phyloP scores from a whole-genome alignment of 2,888 invertebrate genomes.

The Clusia tigrina region DNA sequence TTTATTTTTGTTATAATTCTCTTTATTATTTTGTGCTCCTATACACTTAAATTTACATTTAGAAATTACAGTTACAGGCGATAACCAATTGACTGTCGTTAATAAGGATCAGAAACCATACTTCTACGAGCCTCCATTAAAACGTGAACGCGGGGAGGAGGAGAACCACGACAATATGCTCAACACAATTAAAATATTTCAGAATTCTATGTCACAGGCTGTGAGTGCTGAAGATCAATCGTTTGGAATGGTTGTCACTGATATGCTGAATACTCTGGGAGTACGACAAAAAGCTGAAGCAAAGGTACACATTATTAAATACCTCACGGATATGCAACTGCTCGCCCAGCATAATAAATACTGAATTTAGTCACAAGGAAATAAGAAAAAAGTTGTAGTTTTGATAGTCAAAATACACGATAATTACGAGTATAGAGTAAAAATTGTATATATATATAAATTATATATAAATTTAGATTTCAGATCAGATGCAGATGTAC shows the following conservation, averaged over 20 bases:
- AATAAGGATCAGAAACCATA: constrained; percentile 58
- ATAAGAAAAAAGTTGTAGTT: too few species aligned
- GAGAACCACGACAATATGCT: constrained; percentile 60
- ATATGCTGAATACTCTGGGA: constrained; percentile 59
- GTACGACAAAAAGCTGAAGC: constrained; percentile 59
- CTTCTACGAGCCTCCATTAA: constrained; percentile 57
- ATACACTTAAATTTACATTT: too few species aligned
- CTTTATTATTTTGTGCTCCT: constrained; percentile 23
- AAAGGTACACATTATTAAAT: constrained; percentile 60
- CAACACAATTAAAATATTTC: constrained; percentile 60
- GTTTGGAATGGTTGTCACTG: constrained; percentile 59
- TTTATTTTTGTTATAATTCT: background rate
- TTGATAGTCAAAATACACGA: background rate
- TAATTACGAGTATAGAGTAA: background rate
- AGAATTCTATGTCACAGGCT: constrained; percentile 56
- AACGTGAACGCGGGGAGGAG: constrained; percentile 56
- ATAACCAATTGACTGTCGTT: constrained; percentile 53
- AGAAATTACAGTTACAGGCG: constrained; percentile 60
- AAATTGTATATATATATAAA: too few species aligned
- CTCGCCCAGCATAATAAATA: constrained; percentile 60
- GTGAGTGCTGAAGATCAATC: constrained; percentile 61
- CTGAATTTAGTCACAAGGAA: constrained; percentile 55
- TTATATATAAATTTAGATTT: too few species aligned
- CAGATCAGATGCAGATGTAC: too few species aligned
- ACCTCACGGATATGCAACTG: constrained; percentile 60